Conservation (phyloP, 2,797 vertebrate genomes). For the Mus minutoides region DNA sequence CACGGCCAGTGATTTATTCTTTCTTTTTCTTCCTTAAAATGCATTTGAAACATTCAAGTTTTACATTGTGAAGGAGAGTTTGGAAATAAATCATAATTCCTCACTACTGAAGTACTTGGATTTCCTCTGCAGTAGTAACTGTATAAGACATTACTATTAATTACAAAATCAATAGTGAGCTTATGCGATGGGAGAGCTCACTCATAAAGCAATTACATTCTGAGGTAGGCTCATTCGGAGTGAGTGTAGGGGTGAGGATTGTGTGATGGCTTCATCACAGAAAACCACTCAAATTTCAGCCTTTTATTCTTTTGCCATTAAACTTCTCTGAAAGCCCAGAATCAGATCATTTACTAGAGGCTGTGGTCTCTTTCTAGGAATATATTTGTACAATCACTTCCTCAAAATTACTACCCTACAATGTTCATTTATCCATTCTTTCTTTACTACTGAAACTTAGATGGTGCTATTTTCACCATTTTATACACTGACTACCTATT, state of each 20-base stretch:
- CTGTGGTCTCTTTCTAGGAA: slow-evolving; percentile 54
- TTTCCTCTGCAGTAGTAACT: slow-evolving; percentile 41
- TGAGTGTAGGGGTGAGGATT: rapidly evolving
- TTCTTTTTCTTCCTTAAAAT: slow-evolving; percentile 63
- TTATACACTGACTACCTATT: not conserved
- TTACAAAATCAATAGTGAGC: slow-evolving; percentile 58
- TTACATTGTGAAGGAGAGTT: not conserved
- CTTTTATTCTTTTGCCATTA: not conserved
- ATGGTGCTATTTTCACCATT: not conserved
- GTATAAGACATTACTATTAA: slow-evolving; percentile 60
- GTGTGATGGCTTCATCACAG: rapidly evolving
- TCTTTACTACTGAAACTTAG: not conserved
- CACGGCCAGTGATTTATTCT: not conserved
- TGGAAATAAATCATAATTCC: slow-evolving; percentile 48
- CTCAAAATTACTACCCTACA: not conserved
- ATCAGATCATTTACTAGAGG: slow-evolving; percentile 39
- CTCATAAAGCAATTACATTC: slow-evolving; percentile 14
- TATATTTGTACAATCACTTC: not conserved
- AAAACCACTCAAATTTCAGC: not conserved
- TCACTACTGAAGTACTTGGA: not conserved
- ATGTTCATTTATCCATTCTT: not conserved
- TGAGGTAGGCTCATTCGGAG: not conserved
- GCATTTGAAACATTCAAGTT: not conserved
- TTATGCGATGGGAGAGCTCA: not conserved
- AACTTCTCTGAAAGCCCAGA: slow-evolving; percentile 41